Base-by-base conservation (phyloP, 2,888 invertebrate species). In the Minunthozetes semirufus region DNA sequence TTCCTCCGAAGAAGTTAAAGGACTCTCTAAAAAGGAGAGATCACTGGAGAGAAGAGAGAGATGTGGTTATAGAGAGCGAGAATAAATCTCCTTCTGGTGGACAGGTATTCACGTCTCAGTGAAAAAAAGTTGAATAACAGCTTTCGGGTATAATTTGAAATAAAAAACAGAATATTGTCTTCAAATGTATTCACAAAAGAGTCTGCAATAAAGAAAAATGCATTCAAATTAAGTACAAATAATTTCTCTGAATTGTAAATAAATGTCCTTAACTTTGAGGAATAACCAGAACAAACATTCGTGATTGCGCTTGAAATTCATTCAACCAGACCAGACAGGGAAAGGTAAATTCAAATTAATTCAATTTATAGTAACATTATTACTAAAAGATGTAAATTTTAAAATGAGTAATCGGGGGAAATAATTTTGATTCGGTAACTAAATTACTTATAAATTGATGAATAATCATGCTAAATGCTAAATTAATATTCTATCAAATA, bases 111-210 rank as follows among this genome's bases (percentile, higher is more conserved):
- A 63, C 61, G 61, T 11, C 22, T 22, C 2, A 9, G 22, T n/a
- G 22, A 56, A 63, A 63, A 61, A 59, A 63, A 63, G 61, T 25
- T 33, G 61, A 25, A 17, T 27, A 63, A 63, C 61, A 17, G 61
- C 33, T 33, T 63, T 63, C 22, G 3, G 61, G 33, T 63, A 63
- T 29, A 33, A 63, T 29, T 33, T 63, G 11, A 17, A 33, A 17
- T 25, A 9, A 25, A 56, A 25, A n/a, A 17, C 6, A 17, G 48
- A 48, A 17, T 48, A 17, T 48, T 13, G n/a, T 22, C 25, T 22
- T 56, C 25, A 11, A 17, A 8, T 13, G n/a, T 22, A 25, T 22
- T 56, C 25, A 11, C 22, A 56, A 56, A 56, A 48, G n/a, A 22
- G 56, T 56, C 56, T 6, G 25, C 25, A 56, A 56, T 56, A 56